Percentiles rank a stretch among this genome's conserved stretches.
These are phyloP conservation scores for Drosophila kikkawai DNA, from an alignment of 1,140 invertebrate species.

Conservation along the genomic window DNA sequence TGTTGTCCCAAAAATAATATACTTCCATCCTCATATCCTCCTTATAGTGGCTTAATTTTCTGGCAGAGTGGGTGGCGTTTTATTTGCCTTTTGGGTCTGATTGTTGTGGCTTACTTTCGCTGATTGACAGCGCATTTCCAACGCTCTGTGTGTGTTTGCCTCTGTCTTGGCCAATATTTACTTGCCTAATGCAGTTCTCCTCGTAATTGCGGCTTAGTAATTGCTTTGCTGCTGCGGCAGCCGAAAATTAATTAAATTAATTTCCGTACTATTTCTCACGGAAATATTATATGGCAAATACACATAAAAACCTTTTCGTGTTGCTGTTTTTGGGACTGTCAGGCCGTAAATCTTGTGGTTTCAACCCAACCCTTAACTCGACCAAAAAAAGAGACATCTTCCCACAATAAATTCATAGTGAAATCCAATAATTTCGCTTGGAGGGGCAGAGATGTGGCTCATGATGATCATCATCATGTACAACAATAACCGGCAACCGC, in stretches of 20 bases:
- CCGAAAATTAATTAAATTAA: slow-evolving; percentile 72
- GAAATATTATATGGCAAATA: slow-evolving; percentile 3
- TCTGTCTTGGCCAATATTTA: slow-evolving; percentile 57
- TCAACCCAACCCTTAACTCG: slow-evolving; percentile 2
- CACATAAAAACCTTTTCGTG: slow-evolving; percentile 22
- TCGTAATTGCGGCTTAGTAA: slow-evolving; percentile 42
- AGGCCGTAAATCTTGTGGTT: slow-evolving; percentile 63
- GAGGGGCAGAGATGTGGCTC: background rate
- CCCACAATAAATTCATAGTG: slow-evolving; percentile 65
- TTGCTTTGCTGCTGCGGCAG: slow-evolving; percentile 28
- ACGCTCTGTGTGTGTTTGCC: slow-evolving; percentile 3
- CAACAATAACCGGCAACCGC: slow-evolving; percentile 52
- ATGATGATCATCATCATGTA: slow-evolving; percentile 17
- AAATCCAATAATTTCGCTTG: slow-evolving; percentile 49
- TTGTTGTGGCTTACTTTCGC: slow-evolving; percentile 68
- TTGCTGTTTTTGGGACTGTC: slow-evolving; percentile 14
- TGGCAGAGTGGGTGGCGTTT: slow-evolving; percentile 32
- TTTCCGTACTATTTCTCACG: background rate
- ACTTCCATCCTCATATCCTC: slow-evolving; percentile 16
- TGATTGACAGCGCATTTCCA: slow-evolving; percentile 73
- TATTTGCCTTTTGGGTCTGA: slow-evolving; percentile 57
- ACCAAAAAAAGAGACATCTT: slow-evolving; percentile 30
- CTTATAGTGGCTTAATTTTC: slow-evolving; percentile 65
- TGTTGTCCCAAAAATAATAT: slow-evolving; percentile 34
- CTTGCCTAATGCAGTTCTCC: slow-evolving; percentile 60